Evolutionary conservation across 2,113 vertebrate species (phyloP).

Genomic region (Micronycteris hirsuta): DNA sequence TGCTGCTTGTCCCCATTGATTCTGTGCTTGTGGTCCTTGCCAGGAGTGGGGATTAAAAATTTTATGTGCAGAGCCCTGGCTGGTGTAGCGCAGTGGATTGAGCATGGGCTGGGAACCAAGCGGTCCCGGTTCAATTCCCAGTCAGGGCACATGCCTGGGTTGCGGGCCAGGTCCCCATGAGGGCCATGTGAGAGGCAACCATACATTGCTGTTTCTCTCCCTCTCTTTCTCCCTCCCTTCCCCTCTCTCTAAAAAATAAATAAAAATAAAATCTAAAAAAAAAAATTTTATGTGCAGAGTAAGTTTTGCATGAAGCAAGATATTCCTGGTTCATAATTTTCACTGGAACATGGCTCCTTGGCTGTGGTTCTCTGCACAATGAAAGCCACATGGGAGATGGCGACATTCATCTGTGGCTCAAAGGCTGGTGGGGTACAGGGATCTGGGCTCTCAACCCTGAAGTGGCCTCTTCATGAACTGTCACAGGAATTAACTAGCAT

Average conservation of each 20-base stretch:
- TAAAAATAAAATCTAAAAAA: too few species aligned
- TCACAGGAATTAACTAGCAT: background rate
- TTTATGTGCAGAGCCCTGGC: too few species aligned
- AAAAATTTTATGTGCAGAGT: background rate
- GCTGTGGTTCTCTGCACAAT: background rate
- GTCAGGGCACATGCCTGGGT: too few species aligned
- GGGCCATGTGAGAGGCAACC: too few species aligned
- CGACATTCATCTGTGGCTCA: background rate
- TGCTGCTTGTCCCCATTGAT: rapidly evolving
- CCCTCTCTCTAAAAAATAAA: too few species aligned
- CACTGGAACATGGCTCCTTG: rapidly evolving
- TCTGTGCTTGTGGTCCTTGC: background rate
- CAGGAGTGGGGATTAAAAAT: background rate
- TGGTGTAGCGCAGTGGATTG: too few species aligned
- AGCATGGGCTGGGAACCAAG: too few species aligned
- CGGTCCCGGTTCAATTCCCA: too few species aligned
- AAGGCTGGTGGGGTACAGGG: background rate
- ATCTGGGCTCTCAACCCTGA: background rate
- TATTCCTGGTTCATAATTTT: background rate
- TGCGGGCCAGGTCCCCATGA: too few species aligned
- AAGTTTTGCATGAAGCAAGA: background rate
- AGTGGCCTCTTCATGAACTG: too few species aligned
- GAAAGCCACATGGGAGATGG: background rate
- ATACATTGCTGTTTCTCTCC: too few species aligned
- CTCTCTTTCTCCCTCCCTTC: too few species aligned